Base-by-base conservation (phyloP, 2,888 invertebrate species). In the Eubasilissa splendida region DNA sequence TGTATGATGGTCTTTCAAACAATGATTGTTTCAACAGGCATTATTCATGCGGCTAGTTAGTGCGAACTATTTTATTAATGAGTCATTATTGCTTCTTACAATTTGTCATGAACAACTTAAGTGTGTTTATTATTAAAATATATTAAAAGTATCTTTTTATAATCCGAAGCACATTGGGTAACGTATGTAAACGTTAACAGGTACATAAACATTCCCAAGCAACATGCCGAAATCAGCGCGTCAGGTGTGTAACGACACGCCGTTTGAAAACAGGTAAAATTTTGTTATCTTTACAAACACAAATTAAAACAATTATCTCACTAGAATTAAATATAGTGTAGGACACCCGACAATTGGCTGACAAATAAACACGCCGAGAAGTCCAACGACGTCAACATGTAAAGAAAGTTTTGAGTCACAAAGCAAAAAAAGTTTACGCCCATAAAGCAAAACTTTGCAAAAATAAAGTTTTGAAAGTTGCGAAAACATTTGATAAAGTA, bases 361-460 rank as follows among this genome's bases (percentile, higher is more conserved):
- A 42, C 1, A 42, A 42, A 42, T 7, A 31, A 63, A 63, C 31
- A 63, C 33, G 33, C 31, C 22, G 33, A 33, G 11, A 68, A 9
- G 9, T 42, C 12, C 50, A 3, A 11, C 14, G 1, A 68, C 4
- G 33, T 60, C 42, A 77, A 79, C 79, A 76, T 76, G 81, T 79
- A 78, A 81, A 81, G 58, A 75, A 78, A 79, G 77, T 81, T 81
- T 79, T 81, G 78, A 81, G 76, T 79, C 81, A 76, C 74, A 58
- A 65, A 76, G 8, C 68, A 53, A 50, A 76, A 22, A 79, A 77
- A 81, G 81, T 81, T 77, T 78, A 81, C 81, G 81, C 81, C 81
- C 81, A 75, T 68, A 65, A 71, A 58, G 60, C 60, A 75, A 81
- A 77, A 80, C 80, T 80, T 81, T 79, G 65, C 66, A 68, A 76